Evolutionary conservation across 1,140 invertebrate species (phyloP).

Genomic region (Caenorhabditis remanei): DNA sequence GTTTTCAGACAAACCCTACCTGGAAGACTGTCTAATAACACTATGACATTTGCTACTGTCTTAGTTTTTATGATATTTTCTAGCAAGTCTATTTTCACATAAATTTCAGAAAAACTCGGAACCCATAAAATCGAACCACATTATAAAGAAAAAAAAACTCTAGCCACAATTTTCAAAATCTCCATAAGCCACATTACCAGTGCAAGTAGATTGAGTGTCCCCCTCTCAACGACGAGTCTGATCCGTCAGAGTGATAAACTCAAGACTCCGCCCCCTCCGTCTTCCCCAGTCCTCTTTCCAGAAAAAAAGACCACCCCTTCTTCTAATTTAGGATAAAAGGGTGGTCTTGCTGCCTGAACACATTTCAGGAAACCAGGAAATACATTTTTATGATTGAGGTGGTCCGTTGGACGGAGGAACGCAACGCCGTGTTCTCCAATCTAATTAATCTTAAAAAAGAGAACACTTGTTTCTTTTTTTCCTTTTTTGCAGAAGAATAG

Average conservation of each 20-base stretch:
- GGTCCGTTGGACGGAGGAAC: too few relatives aligned
- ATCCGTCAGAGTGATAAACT: constrained; percentile 27
- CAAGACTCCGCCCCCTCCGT: not conserved
- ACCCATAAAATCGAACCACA: not conserved
- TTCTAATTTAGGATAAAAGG: constrained; percentile 12
- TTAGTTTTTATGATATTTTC: too few relatives aligned
- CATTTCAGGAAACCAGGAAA: not conserved
- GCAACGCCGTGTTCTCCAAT: not conserved
- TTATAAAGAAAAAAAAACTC: not conserved
- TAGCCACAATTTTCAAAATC: not conserved
- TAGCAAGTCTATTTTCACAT: too few relatives aligned
- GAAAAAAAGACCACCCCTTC: not conserved
- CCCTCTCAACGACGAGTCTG: not conserved
- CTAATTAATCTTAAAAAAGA: not conserved
- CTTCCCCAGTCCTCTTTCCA: not conserved
- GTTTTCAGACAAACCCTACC: too few relatives aligned
- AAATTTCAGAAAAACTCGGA: too few relatives aligned
- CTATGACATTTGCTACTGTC: too few relatives aligned
- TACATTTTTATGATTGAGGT: constrained; percentile 7
- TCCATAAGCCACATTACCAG: not conserved
- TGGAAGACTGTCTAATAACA: too few relatives aligned
- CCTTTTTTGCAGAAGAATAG: not conserved
- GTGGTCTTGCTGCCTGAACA: not conserved
- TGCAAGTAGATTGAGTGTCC: not conserved
- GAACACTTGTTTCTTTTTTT: not conserved